These are phyloP conservation scores for Oryzias javanicus DNA, from an alignment of 2,113 vertebrate species.

Conservation along the genomic window DNA sequence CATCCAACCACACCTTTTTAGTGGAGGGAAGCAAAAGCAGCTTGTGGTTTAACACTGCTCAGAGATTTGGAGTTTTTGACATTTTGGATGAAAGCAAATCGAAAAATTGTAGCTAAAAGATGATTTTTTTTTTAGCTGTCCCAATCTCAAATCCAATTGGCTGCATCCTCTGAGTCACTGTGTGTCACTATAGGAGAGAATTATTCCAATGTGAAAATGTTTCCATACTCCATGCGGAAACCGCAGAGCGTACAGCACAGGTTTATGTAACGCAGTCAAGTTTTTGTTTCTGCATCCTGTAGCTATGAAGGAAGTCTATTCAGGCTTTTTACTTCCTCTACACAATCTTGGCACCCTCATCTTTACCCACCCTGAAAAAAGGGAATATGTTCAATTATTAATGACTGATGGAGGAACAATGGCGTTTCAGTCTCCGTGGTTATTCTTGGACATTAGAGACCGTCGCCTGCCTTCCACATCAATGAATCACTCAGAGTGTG, in stretches of 20 bases:
- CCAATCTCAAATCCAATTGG: not conserved
- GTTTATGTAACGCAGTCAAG: not conserved
- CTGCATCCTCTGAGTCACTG: conserved; percentile 18
- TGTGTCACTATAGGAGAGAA: conserved; percentile 11
- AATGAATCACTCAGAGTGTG: conserved; percentile 24
- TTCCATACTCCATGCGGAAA: conserved; percentile 29
- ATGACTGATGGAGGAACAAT: conserved; percentile 14
- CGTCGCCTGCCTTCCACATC: not conserved
- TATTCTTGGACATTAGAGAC: conserved; percentile 9
- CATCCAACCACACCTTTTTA: conserved; percentile 38
- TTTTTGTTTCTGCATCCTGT: conserved; percentile 10
- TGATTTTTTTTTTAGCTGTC: not conserved
- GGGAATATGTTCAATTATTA: not conserved
- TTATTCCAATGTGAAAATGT: conserved; percentile 2
- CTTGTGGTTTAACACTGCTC: not conserved
- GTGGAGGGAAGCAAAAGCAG: conserved; percentile 20
- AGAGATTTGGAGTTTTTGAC: not conserved
- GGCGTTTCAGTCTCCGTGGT: not conserved
- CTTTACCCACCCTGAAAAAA: not conserved
- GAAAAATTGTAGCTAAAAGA: not conserved
- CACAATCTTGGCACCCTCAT: conserved; percentile 6
- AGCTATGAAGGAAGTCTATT: conserved; percentile 16
- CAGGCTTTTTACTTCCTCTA: conserved; percentile 36
- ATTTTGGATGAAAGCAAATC: not conserved
- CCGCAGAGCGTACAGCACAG: not conserved